These are phyloP conservation scores for Pelosia muscerda DNA, from an alignment of 2,888 invertebrate genomes.

Conservation along the genomic window DNA sequence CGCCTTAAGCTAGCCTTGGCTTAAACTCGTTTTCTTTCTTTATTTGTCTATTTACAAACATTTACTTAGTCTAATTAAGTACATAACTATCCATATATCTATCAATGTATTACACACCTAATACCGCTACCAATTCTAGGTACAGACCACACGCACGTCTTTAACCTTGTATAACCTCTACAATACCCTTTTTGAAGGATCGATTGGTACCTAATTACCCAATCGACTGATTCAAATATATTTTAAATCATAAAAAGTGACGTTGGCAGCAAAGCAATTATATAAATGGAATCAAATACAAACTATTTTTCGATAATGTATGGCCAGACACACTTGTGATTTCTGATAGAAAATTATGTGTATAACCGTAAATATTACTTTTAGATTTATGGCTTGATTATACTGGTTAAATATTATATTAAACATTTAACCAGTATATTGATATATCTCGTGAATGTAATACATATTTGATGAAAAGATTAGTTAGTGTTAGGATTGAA, in stretches of 20 bases:
- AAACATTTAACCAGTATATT: background rate
- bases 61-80: too few species aligned
- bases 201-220: background rate
- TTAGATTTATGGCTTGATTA: background rate
- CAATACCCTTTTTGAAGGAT: background rate
- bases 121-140: background rate
- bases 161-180: background rate
- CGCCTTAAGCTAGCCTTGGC: too few species aligned
- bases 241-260: background rate
- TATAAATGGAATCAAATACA: background rate
- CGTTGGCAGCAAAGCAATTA: background rate
- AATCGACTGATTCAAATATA: constrained; percentile 2
- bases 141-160: background rate
- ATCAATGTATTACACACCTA: too few species aligned
- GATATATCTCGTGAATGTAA: background rate
- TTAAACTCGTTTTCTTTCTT: too few species aligned
- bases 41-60: too few species aligned
- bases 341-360: background rate
- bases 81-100: too few species aligned
- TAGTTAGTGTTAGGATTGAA: too few species aligned
- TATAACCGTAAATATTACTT: background rate
- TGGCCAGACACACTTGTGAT: background rate
- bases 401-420: background rate
- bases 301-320: background rate
- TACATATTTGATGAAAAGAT: background rate